Conservation (phyloP, 2,113 vertebrate genomes). For the Pipa parva region DNA sequence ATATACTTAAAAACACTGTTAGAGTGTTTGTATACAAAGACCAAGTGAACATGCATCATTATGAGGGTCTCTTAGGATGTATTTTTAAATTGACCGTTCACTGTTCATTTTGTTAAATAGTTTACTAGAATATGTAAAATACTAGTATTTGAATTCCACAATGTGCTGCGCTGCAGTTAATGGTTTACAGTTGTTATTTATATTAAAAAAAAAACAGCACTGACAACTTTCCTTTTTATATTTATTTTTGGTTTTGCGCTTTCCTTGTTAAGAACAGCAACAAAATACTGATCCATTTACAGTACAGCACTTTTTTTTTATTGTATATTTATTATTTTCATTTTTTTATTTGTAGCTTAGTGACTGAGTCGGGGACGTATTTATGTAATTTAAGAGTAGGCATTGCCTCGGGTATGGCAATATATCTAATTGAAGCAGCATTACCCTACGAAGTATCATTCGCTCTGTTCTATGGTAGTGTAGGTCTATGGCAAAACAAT, state of each 20-base stretch:
- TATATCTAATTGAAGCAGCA: neutral
- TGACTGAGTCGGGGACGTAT: conserved; percentile 46
- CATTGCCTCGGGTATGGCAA: neutral
- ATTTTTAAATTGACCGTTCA: too few species aligned
- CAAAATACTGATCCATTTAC: conserved; percentile 59
- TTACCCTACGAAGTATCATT: neutral
- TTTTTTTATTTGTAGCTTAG: conserved; percentile 46
- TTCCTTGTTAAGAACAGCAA: conserved; percentile 64
- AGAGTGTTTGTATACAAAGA: too few species aligned
- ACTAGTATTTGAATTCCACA: neutral
- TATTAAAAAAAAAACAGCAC: conserved; percentile 68
- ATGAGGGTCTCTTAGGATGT: too few species aligned
- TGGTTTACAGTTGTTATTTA: conserved; percentile 64
- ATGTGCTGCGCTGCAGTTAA: conserved; percentile 41
- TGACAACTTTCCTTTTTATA: conserved; percentile 55
- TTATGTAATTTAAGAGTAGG: neutral
- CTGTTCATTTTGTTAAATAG: too few species aligned
- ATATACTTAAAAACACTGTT: too few species aligned
- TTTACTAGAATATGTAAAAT: too few species aligned
- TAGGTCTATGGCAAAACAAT: too few species aligned
- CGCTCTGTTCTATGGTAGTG: too few species aligned
- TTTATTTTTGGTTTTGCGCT: conserved; percentile 47
- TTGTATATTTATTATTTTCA: conserved; percentile 48
- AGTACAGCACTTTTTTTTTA: conserved; percentile 64
- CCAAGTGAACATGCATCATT: too few species aligned